Conservation (phyloP, 2,888 invertebrate genomes). For the Odontothrips loti region DNA sequence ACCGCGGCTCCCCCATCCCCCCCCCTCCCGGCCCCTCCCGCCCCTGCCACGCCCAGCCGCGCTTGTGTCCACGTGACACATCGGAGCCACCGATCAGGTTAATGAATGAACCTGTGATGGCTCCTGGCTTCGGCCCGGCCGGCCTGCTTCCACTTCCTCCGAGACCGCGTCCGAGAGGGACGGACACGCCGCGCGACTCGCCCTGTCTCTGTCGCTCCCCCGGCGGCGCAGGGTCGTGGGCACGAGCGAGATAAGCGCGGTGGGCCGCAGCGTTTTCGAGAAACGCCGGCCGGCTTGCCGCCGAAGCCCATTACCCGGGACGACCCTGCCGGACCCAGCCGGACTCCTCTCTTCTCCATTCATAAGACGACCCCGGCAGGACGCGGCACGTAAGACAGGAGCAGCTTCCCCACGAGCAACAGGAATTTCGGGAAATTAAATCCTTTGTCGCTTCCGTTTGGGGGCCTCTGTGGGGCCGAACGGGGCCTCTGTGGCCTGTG, state of each 20-base stretch:
- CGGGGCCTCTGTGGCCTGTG: not conserved
- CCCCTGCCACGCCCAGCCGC: too few species aligned
- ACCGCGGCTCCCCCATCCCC: too few species aligned
- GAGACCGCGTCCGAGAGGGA: not conserved
- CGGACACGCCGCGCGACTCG: not conserved
- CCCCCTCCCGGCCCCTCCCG: too few species aligned
- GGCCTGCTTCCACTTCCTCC: not conserved
- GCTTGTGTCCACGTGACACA: too few species aligned
- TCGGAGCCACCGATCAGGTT: not conserved
- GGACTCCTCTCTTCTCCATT: not conserved
- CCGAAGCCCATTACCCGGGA: too few species aligned
- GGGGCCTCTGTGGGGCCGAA: not conserved
- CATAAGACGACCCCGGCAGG: not conserved
- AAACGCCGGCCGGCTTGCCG: too few species aligned
- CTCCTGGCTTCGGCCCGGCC: not conserved
- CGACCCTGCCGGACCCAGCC: too few species aligned
- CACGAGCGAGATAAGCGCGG: too few species aligned
- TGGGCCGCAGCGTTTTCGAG: too few species aligned
- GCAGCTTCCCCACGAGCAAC: not conserved
- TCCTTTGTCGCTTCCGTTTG: slow-evolving; percentile 21
- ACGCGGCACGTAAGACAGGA: not conserved
- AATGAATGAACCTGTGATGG: not conserved
- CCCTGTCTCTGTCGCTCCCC: not conserved
- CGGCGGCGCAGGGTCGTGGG: too few species aligned
- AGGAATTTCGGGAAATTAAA: slow-evolving; percentile 25